A percentile compares a stretch with the other conserved stretches of the same genome.
Evolutionary conservation across 2,113 vertebrate species (phyloP).

Genomic region (Neofelis nebulosa): DNA sequence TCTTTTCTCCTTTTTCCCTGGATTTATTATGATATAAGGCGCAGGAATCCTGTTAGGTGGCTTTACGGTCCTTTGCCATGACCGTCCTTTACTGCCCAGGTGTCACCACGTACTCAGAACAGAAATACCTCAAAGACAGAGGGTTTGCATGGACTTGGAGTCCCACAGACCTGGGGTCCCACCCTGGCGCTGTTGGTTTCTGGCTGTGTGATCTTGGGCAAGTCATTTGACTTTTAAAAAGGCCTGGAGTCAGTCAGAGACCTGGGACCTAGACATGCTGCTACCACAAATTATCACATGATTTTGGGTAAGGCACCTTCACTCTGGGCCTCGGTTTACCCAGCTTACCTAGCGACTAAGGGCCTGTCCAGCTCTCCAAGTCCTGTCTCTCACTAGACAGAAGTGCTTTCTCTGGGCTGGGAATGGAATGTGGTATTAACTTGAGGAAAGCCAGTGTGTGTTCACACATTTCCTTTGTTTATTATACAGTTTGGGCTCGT

Average conservation of each 20-base stretch:
- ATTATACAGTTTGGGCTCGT: slow-evolving; percentile 3
- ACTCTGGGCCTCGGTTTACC: not conserved
- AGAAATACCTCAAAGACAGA: not conserved
- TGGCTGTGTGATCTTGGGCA: not conserved
- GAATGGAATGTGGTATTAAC: not conserved
- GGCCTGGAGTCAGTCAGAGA: not conserved
- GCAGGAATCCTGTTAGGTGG: not conserved
- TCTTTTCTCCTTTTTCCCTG: not conserved
- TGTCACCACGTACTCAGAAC: not conserved
- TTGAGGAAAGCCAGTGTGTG: slow-evolving; percentile 42
- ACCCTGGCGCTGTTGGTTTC: not conserved
- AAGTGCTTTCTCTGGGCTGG: not conserved
- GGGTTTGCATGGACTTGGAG: not conserved
- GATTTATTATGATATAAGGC: not conserved
- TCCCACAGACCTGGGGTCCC: not conserved
- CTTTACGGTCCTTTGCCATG: not conserved
- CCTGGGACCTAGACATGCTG: not conserved
- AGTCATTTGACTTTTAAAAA: not conserved
- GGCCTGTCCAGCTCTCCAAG: not conserved
- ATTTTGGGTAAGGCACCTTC: not conserved
- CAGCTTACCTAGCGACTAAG: not conserved
- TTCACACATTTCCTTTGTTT: slow-evolving; percentile 35
- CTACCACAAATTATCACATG: not conserved
- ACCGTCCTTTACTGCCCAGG: not conserved
- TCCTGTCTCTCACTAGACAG: not conserved